phyloP scores from a whole-genome alignment of 2,888 invertebrate genomes.

The Eupithecia centaureata region DNA sequence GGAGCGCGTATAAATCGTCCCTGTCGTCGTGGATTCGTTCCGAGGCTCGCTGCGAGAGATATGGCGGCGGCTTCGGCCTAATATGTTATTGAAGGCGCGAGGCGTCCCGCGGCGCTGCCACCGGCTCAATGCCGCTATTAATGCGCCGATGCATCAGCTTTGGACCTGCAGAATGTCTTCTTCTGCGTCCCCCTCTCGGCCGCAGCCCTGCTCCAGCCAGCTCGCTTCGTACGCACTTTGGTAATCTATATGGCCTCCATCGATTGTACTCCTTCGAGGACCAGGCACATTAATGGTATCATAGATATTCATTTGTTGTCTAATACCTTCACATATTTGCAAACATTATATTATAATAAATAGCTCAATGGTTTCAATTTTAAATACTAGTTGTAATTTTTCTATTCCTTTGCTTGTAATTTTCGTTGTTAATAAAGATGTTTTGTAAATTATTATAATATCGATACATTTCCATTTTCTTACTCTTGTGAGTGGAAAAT shows the following conservation, averaged over 20 bases:
- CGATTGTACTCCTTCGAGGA: neutral
- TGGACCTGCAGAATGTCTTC: slow-evolving; percentile 65
- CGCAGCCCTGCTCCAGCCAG: neutral
- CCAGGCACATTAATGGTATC: neutral
- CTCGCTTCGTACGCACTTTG: neutral
- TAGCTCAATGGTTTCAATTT: too few species aligned
- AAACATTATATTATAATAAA: too few species aligned
- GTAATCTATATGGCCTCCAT: neutral
- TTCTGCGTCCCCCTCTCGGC: slow-evolving; percentile 45
- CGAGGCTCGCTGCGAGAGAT: slow-evolving; percentile 64
- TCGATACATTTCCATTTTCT: too few species aligned
- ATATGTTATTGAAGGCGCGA: slow-evolving; percentile 75
- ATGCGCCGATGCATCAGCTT: slow-evolving; percentile 72
- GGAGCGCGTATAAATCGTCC: slow-evolving; percentile 77
- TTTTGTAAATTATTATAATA: too few species aligned
- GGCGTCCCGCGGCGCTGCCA: slow-evolving; percentile 76
- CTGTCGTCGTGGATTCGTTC: slow-evolving; percentile 79
- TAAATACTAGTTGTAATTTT: too few species aligned
- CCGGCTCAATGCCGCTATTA: slow-evolving; percentile 76
- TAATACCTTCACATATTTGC: neutral
- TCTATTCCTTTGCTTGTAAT: too few species aligned
- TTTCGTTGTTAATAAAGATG: too few species aligned
- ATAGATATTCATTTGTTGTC: neutral
- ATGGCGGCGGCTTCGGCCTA: slow-evolving; percentile 78
- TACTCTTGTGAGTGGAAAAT: too few species aligned